A percentile compares a stretch with the other conserved stretches of the same genome.
phyloP scores from a whole-genome alignment of 2,797 vertebrate species.

The Rhynchotus rufescens region DNA sequence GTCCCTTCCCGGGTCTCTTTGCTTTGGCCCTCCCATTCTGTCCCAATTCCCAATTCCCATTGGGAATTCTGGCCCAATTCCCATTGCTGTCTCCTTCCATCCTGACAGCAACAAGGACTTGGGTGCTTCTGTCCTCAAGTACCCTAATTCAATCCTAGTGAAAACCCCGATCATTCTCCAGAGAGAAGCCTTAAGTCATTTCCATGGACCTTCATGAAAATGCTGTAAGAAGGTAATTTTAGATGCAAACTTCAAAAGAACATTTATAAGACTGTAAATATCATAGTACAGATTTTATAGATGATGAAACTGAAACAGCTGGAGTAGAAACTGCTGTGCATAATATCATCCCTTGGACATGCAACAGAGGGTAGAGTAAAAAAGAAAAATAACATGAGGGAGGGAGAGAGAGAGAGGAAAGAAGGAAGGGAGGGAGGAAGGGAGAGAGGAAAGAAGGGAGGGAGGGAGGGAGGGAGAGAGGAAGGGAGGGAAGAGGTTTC shows the following conservation, averaged over 20 bases:
- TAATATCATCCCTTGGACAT: background rate
- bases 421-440: no score
- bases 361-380: background rate
- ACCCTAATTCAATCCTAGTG: background rate
- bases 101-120: background rate
- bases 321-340: background rate
- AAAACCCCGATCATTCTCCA: background rate
- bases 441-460: no score
- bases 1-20: background rate
- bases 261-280: background rate
- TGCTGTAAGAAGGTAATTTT: background rate
- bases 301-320: background rate
- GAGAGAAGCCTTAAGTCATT: background rate
- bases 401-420: no score
- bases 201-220: background rate
- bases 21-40: background rate
- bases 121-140: background rate
- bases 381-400: background rate
- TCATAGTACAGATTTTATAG: background rate
- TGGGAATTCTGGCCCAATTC: no score
- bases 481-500: no score
- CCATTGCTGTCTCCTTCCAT: background rate
- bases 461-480: no score
- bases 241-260: background rate
- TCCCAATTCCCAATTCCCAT: no score